phyloP scores from a whole-genome alignment of 2,888 invertebrate genomes.

The Gastracanthus pulcherrimus region DNA sequence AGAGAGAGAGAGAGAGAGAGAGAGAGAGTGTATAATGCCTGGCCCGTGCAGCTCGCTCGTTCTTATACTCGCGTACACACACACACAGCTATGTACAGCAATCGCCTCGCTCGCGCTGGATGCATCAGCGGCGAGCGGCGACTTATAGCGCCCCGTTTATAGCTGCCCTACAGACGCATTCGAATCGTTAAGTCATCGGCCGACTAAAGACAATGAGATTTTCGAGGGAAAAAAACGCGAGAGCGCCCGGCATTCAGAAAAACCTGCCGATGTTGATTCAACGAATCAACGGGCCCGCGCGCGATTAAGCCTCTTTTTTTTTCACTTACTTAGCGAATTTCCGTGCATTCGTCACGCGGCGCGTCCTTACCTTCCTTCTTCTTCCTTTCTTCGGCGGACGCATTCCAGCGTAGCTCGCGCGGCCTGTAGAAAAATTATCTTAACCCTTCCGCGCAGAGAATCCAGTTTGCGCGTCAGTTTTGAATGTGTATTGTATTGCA shows the following conservation, averaged over 20 bases:
- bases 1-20: slow-evolving; percentile 35
- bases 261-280: slow-evolving; percentile 24
- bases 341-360: slow-evolving; percentile 32
- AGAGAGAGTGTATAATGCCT: slow-evolving; percentile 13
- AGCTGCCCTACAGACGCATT: slow-evolving; percentile 40
- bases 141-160: slow-evolving; percentile 34
- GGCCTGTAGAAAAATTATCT: no score
- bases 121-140: no score
- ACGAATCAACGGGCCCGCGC: slow-evolving; percentile 2
- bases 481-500: no score
- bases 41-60: slow-evolving; percentile 3
- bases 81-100: not conserved
- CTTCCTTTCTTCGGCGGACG: not conserved
- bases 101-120: no score
- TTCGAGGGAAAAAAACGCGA: not conserved
- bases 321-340: slow-evolving; percentile 23
- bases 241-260: not conserved
- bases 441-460: no score
- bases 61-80: not conserved
- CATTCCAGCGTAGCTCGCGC: no score
- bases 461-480: no score
- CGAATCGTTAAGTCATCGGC: slow-evolving; percentile 52
- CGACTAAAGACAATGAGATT: slow-evolving; percentile 46
- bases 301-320: not conserved
- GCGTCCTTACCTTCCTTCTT: not conserved